phyloP scores from a whole-genome alignment of 2,888 invertebrate genomes.

The Sericinus montela region DNA sequence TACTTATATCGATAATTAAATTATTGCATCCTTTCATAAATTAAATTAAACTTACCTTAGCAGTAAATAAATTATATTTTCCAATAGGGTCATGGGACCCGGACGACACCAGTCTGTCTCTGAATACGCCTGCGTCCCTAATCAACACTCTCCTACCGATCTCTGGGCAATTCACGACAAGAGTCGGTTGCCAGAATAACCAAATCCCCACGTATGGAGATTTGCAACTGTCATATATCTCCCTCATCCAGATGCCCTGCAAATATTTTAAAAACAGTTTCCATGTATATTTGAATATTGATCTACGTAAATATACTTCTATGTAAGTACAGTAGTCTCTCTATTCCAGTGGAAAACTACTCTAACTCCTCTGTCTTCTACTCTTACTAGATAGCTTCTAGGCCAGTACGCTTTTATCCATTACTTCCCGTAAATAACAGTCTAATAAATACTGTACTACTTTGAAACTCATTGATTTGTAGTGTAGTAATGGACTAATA shows the following conservation, averaged over 20 bases:
- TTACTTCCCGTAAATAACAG: too few relatives aligned
- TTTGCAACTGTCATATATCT: conserved; percentile 33
- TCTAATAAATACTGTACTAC: too few relatives aligned
- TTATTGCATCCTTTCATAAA: neutral
- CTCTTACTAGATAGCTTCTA: too few relatives aligned
- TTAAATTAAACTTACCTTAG: conserved; percentile 37
- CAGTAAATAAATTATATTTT: conserved; percentile 37
- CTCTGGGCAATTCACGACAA: conserved; percentile 43
- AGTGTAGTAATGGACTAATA: too few relatives aligned
- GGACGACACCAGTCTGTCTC: conserved; percentile 38
- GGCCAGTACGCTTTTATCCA: too few relatives aligned
- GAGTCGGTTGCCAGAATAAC: conserved; percentile 47
- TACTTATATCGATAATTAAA: neutral
- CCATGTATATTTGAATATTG: too few relatives aligned
- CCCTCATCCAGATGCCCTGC: conserved; percentile 39
- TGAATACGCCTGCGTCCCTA: conserved; percentile 43
- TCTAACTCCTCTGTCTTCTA: too few relatives aligned
- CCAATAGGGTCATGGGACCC: conserved; percentile 41
- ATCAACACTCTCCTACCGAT: conserved; percentile 42
- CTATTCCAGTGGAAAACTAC: too few relatives aligned
- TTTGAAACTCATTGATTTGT: too few relatives aligned
- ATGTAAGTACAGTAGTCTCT: too few relatives aligned
- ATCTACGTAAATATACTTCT: too few relatives aligned
- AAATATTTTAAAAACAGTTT: neutral
- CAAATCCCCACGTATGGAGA: conserved; percentile 48